These are phyloP conservation scores for Raja brachyura DNA, from an alignment of 2,113 vertebrate species.

Conservation along the genomic window DNA sequence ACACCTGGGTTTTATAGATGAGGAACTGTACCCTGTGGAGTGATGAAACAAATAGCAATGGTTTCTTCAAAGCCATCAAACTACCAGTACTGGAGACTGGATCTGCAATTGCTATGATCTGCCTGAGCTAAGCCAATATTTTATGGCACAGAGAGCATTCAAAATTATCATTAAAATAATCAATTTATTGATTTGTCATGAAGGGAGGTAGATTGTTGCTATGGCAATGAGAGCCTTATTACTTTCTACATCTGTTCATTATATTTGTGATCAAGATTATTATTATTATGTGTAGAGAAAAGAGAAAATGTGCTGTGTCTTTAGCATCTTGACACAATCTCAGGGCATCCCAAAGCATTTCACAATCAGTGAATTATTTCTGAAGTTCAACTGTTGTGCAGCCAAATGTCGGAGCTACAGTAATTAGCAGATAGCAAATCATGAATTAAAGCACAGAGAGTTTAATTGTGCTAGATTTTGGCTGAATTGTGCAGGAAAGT, in stretches of 20 bases:
- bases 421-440: not conserved
- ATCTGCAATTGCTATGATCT: not conserved
- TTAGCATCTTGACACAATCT: not conserved
- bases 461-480: not conserved
- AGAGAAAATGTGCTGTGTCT: not conserved
- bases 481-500: no score
- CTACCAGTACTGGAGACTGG: not conserved
- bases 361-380: not conserved
- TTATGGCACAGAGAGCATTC: not conserved
- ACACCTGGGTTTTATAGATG: not conserved
- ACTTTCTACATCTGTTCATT: constrained; percentile 16
- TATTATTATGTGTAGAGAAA: not conserved
- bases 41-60: not conserved
- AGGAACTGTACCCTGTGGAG: not conserved
- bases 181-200: not conserved
- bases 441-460: not conserved
- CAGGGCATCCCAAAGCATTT: not conserved
- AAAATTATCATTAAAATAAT: not conserved
- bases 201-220: not conserved
- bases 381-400: not conserved
- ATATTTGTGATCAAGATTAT: not conserved
- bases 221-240: not conserved
- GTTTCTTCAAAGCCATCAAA: not conserved
- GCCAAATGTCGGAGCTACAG: not conserved
- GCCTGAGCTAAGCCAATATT: not conserved